Base-by-base conservation (phyloP, 2,113 vertebrate species). In the Carassius auratus region DNA sequence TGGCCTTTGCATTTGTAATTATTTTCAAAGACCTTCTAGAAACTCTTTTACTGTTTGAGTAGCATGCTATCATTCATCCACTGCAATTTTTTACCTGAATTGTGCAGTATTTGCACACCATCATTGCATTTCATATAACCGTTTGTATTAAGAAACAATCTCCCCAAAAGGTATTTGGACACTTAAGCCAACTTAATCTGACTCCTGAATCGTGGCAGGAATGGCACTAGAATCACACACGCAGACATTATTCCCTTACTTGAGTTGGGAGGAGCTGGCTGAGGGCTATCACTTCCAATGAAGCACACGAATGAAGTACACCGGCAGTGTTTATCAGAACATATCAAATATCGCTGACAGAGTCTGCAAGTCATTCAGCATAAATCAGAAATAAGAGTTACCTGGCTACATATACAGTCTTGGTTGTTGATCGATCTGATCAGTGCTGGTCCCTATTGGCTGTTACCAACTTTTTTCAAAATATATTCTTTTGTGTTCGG, bases 121-220 rank as follows among this genome's bases (percentile, higher is more conserved):
- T 71, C 26, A 33, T 71, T 38, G 68, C 15, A 19, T 71, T 42
- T 74, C 38, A 74, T 45, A 10, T 45, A 7, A 13, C 48, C 14
- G 10, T 74, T 23, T 74, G 71, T 74, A 74, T 74, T 74, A 23
- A 74, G 30, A 13, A 14, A 64, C 9, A 64, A 23, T 26, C 12
- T 71, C 69, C 4, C 38, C 69, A 74, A 42, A 45, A 42, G 17
- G 36, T 38, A 38, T 69, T 69, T 36, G 68, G 23, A 23, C 64
- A 66, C 64, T 30, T 30, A 30, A 33, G 21, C 57, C 62, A 30
- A 42, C 1, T 52, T 30, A 30, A 38, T 84, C 79, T 85, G 79
- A 79, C 71, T 75, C 68, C 76, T 17, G 17, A 79, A 33, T 64
- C 74, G 8, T 86, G 52, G 30, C 52, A 87, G 88, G 86, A 87